Base-by-base conservation (phyloP, 2,113 vertebrate species). In the Romanogobio albipinnatus region DNA sequence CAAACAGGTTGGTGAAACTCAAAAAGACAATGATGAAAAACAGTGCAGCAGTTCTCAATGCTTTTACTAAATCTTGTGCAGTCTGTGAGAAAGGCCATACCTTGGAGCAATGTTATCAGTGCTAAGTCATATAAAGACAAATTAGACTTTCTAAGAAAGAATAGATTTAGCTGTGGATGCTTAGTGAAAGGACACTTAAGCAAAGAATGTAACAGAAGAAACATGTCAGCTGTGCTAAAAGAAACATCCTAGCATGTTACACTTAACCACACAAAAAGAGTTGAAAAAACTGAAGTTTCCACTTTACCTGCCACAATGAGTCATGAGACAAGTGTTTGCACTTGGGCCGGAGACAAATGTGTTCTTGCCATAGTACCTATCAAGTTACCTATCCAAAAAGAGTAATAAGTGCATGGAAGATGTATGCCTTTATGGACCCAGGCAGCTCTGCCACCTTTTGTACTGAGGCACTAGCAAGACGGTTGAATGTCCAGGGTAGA, bases 231-330 rank as follows among this genome's bases (percentile, higher is more conserved):
- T 45, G 3, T 84, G 81, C 15, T 19, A 76, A 36, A 15, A 33
- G 43, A 79, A 39, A 47, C 81, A 86, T 45, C 82, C 82, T 13
- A 75, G 51, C 1, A 3, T 84, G 26, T 36, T 81, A 11, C 82
- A 87, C n/a, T 19, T 53, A 33, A 33, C 10, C 39, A 62, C 14
- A 75, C 29, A 33, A 76, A 61, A 4, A 43, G 8, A 43, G 43
- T 43, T 43, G 43, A 43, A 8, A 43, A 43, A 43, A 43, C 8
- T 43, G 43, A 71, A 29, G 29, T 29, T 29, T 1, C 29, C 29
- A 29, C 29, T 29, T 29, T 29, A 29, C 29, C 29, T 29, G 29
- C 29, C 29, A 29, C 29, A 29, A 1, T 29, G 29, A 29, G 29
- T 29, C 29, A 29, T 29, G 29, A 29, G 29, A 29, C 29, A 29